Base-by-base conservation (phyloP, 2,797 vertebrate genomes). In the Lacerta bilineata region DNA sequence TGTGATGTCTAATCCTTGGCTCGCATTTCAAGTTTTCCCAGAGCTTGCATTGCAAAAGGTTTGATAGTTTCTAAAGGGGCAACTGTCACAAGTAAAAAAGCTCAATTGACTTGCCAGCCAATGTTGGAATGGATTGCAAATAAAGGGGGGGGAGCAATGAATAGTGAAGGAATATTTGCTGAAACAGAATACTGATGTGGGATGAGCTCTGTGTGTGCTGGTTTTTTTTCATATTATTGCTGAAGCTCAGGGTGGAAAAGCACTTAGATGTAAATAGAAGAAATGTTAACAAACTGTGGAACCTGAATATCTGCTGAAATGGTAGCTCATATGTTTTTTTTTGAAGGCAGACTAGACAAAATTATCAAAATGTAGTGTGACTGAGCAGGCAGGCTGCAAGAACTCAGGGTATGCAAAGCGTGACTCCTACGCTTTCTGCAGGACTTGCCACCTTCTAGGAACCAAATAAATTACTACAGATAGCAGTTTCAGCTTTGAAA, bases 1-100 rank as follows among this genome's bases (percentile, higher is more conserved):
- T 96, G 92, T 75, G 95, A 95, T 95, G 96, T 97, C 94, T 95
- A 94, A 94, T 94, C 85, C 85, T 88, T 91, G 96, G 95, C 23
- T 96, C 94, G 91, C 94, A 88, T 95, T 97, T 96, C 91, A 25
- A 90, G 79, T 84, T 68, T 90, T 91, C 3, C 29, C 50, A 66
- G 85, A 36, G n/a, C 91, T 89, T 84, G 77, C 88, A 87, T 3
- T 80, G 55, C 78, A 83, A 64, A 76, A 66, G 83, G 0, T 55
- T 71, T 25, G 0, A 23, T 17, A 66, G 59, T 80, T 79, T 75
- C 84, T 89, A 79, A 88, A 33, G 61, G 87, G 77, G 43, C 3
- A 41, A 8, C 29, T 90, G 17, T 80, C 64, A 90, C 41, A 46
- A 91, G 41, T 15, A 64, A 84, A 93, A 83, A 1, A 8, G 64